Evolutionary conservation across 1,140 invertebrate species (phyloP), one percentile per base, ranked within the genome.

Genomic region (Ceratina japonica): DNA sequence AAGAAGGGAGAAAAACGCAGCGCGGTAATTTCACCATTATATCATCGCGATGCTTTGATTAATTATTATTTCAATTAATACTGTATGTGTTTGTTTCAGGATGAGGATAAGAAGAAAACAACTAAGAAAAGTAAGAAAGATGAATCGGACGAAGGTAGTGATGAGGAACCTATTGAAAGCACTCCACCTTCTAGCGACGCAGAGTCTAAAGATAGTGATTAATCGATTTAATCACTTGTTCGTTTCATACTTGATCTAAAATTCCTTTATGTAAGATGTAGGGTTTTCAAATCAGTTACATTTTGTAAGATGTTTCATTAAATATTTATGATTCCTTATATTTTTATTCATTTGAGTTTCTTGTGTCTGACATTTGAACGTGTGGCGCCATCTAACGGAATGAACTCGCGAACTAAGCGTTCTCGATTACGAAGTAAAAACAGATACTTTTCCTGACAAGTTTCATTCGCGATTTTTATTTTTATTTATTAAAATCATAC

Each of bases 111-210:
- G 20, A 87, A 76, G 24, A 44, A 44, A 8, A 10, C 37, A 7
- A 37, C 12, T 0, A 89, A 89, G n/a, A 85, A 88, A 69, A n/a
- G 70, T 76, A 87, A 82, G 71, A 86, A 85, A 79, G 66, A 74
- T 73, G 65, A 76, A 76, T 82, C 86, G n/a, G 78, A 87, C 82
- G 75, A 89, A 87, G 63, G 85, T 87, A 87, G 90, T 27, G 87
- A 86, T 27, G 92, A 93, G 71, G 91, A 90, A 90, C 89, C 49
- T 83, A 85, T 78, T 80, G 83, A 83, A 75, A 93, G 90, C 59
- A 91, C 91, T 56, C 91, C 93, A 49, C 87, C 91, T 18, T 91
- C 93, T 1, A 93, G 92, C 75, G 92, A 90, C n/a, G 90, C 72
- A 18, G 90, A 89, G 27, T 87, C 87, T 59, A 88, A 89, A 71